phyloP scores from a whole-genome alignment of 2,113 vertebrate species.

The Hypanus sabinus region DNA sequence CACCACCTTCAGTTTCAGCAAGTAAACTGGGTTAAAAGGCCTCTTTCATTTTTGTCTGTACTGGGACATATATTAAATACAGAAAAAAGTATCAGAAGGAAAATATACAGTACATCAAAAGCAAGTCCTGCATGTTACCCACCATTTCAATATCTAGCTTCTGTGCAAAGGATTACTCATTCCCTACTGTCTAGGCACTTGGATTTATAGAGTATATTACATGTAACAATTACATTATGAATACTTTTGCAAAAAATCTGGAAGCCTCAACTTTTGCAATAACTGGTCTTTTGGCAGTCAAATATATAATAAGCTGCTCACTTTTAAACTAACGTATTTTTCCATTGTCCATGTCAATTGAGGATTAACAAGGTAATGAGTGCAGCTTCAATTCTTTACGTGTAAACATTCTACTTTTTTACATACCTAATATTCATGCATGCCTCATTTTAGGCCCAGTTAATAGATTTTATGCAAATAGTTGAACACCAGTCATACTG shows the following conservation, averaged over 20 bases:
- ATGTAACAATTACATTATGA: neutral
- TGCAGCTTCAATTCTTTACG: neutral
- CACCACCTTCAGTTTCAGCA: neutral
- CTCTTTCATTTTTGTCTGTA: neutral
- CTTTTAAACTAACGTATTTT: neutral
- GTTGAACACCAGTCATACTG: neutral
- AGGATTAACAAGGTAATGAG: neutral
- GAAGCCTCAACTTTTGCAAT: neutral
- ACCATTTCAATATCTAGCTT: neutral
- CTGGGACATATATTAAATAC: neutral
- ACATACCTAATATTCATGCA: neutral
- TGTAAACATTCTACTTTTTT: neutral
- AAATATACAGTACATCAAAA: neutral
- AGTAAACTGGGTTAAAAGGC: neutral
- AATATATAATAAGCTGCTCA: neutral
- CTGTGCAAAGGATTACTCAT: neutral
- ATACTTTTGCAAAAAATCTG: neutral
- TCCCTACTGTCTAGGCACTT: neutral
- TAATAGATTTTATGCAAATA: conserved; percentile 37
- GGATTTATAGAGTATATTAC: neutral
- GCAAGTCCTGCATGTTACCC: neutral
- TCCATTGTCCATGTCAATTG: neutral
- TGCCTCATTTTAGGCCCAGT: conserved; percentile 1
- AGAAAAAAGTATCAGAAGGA: neutral
- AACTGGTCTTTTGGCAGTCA: neutral